These are phyloP conservation scores for Agelaius phoeniceus DNA, from an alignment of 2,113 vertebrate species.

Conservation along the genomic window DNA sequence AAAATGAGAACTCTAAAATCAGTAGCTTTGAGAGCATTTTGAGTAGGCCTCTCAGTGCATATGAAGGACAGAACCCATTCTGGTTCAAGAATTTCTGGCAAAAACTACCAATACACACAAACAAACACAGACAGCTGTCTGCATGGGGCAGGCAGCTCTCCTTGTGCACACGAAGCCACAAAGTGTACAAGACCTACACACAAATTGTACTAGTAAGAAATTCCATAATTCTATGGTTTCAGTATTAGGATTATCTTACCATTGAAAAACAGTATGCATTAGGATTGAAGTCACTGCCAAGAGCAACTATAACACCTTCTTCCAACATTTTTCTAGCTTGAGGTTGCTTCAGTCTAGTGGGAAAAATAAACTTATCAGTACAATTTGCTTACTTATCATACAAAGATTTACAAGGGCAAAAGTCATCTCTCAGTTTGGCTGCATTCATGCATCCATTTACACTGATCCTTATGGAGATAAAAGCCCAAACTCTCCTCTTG, in stretches of 20 bases:
- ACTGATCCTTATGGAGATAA: not conserved
- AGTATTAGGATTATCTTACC: constrained; percentile 77
- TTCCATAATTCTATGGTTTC: not conserved
- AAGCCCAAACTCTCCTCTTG: not conserved
- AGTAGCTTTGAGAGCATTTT: not conserved
- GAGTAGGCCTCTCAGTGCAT: not conserved
- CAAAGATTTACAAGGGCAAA: not conserved
- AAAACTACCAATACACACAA: not conserved
- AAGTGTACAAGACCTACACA: not conserved
- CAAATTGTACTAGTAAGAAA: not conserved
- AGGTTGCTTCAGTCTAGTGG: constrained; percentile 87
- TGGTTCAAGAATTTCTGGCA: not conserved
- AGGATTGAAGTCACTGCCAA: constrained; percentile 98
- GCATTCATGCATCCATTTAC: not conserved
- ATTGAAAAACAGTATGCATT: constrained; percentile 97
- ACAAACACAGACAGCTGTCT: not conserved
- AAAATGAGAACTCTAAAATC: not conserved
- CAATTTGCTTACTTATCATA: not conserved
- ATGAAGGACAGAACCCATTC: not conserved
- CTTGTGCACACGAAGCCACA: not conserved
- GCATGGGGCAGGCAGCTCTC: not conserved
- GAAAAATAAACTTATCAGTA: not conserved
- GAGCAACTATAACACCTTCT: constrained; percentile 90
- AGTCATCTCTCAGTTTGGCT: not conserved
- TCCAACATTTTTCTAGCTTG: constrained; percentile 92